Percentiles rank a stretch among this genome's conserved stretches.
Conservation (phyloP, 1,140 invertebrate genomes). For the Drosophila parvula region DNA sequence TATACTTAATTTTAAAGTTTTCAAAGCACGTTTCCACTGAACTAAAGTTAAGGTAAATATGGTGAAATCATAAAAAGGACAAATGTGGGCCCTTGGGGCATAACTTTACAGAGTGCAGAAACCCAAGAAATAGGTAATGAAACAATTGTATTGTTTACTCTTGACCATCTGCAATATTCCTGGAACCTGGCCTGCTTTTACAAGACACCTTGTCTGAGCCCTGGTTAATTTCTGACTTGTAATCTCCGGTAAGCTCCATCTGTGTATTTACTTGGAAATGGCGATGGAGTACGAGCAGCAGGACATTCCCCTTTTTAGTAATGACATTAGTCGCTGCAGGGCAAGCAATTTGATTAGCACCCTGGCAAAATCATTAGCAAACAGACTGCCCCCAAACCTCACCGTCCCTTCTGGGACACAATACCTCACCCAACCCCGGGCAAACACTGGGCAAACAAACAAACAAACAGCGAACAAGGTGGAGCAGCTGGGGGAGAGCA, state of each 20-base stretch:
- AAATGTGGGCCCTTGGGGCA: background rate
- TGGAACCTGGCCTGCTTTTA: background rate
- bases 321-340: constrained; percentile 61
- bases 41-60: background rate
- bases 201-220: background rate
- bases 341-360: constrained; percentile 76
- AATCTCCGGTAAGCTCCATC: constrained; percentile 3
- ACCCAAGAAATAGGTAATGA: background rate
- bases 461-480: constrained; percentile 21
- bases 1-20: constrained; percentile 9
- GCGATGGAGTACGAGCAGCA: background rate
- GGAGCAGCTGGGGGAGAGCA: constrained; percentile 12
- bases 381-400: background rate
- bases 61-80: background rate
- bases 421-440: constrained; percentile 1
- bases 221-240: constrained; percentile 20
- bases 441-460: constrained; percentile 48
- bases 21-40: background rate
- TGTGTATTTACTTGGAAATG: constrained; percentile 18
- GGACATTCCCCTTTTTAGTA: constrained; percentile 16
- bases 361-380: constrained; percentile 73
- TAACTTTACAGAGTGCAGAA: background rate
- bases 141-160: background rate
- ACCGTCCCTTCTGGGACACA: constrained; percentile 21
- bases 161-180: background rate